Evolutionary conservation across 2,113 vertebrate species (phyloP).

Genomic region (Rhadina sibilatrix): DNA sequence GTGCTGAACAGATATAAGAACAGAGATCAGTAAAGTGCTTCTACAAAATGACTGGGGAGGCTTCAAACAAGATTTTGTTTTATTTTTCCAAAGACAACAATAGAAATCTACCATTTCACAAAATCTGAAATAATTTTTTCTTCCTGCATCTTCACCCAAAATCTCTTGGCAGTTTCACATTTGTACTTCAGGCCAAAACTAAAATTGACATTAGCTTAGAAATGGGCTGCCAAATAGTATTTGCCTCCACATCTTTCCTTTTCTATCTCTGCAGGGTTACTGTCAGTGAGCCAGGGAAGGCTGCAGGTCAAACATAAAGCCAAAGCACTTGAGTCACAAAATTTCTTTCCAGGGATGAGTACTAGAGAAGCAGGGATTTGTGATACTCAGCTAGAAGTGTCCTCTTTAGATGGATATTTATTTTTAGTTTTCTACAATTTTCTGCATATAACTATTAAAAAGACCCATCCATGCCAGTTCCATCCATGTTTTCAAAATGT

Average conservation of each 20-base stretch:
- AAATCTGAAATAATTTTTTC: background rate
- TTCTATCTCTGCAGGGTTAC: background rate
- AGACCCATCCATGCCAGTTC: background rate
- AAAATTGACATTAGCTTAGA: background rate
- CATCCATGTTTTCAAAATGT: background rate
- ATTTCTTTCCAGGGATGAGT: background rate
- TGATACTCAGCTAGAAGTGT: background rate
- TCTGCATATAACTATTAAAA: background rate
- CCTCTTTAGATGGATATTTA: background rate
- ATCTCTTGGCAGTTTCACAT: background rate
- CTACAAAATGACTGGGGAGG: accelerated
- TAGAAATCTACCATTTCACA: background rate
- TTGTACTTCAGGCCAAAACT: background rate
- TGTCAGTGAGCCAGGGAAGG: background rate
- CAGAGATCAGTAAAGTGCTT: background rate
- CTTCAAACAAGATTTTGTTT: background rate
- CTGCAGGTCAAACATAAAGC: background rate
- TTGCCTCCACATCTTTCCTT: background rate
- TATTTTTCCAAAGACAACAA: background rate
- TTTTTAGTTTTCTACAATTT: background rate
- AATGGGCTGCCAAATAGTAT: background rate
- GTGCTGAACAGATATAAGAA: background rate
- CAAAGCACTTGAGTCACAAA: background rate
- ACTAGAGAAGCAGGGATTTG: background rate
- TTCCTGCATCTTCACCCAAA: background rate